These are phyloP conservation scores for Daubentonia madagascariensis DNA, from an alignment of 2,113 vertebrate species.

Conservation along the genomic window DNA sequence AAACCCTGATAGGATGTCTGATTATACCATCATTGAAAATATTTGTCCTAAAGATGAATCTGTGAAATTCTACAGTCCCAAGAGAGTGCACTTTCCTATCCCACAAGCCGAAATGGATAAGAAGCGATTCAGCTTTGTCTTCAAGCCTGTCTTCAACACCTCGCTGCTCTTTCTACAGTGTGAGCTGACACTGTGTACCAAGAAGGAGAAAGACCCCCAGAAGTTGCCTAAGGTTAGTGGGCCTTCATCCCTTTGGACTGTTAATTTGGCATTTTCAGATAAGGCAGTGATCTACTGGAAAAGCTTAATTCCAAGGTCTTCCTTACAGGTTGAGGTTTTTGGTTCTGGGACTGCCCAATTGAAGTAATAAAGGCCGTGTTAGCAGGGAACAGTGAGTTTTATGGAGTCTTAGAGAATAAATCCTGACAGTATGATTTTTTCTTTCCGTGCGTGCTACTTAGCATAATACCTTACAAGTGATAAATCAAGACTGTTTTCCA, in stretches of 20 bases:
- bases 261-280: background rate
- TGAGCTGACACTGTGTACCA: slow-evolving; percentile 91
- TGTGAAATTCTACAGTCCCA: slow-evolving; percentile 85
- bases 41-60: slow-evolving; percentile 95
- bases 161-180: slow-evolving; percentile 94
- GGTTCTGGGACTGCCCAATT: background rate
- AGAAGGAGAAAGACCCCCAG: slow-evolving; percentile 74
- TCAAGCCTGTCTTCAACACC: slow-evolving; percentile 89
- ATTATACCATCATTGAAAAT: slow-evolving; percentile 93
- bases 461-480: background rate
- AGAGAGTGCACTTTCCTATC: slow-evolving; percentile 79
- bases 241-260: background rate
- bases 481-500: slow-evolving; percentile 75
- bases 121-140: slow-evolving; percentile 93
- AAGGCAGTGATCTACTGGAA: background rate
- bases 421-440: slow-evolving; percentile 64
- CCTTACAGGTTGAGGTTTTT: slow-evolving; percentile 37
- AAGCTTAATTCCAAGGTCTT: background rate
- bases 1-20: slow-evolving; percentile 83
- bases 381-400: slow-evolving; percentile 50
- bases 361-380: slow-evolving; percentile 21
- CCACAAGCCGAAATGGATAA: slow-evolving; percentile 82
- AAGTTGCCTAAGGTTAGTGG: slow-evolving; percentile 87
- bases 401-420: slow-evolving; percentile 30
- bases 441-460: slow-evolving; percentile 45